A percentile compares a stretch with the other conserved stretches of the same genome.
phyloP scores from a whole-genome alignment of 2,888 invertebrate species.

The Neoascia interrupta region DNA sequence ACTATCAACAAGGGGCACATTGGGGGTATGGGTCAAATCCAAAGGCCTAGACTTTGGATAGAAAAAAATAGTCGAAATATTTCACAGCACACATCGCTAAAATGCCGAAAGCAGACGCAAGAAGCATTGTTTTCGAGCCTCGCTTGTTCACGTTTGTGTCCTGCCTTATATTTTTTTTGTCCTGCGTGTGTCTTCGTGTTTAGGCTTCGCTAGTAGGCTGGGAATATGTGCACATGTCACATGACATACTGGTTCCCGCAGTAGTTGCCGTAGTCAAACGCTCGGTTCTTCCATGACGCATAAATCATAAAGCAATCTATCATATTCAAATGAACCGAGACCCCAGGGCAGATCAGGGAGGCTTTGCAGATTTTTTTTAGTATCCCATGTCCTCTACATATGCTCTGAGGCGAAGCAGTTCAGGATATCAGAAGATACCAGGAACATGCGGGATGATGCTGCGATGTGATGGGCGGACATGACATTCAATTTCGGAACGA shows the following conservation, averaged over 20 bases:
- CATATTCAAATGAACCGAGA: constrained; percentile 65
- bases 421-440: constrained; percentile 26
- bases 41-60: no score
- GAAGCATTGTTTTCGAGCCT: constrained; percentile 52
- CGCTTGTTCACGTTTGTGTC: constrained; percentile 17
- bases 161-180: constrained; percentile 7
- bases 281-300: constrained; percentile 27
- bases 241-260: constrained; percentile 59
- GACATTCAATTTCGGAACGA: constrained; percentile 66
- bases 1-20: no score
- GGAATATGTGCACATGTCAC: constrained; percentile 62
- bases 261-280: constrained; percentile 4
- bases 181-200: not conserved
- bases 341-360: constrained; percentile 19
- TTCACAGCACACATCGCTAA: no score
- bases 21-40: no score
- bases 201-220: constrained; percentile 35
- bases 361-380: not conserved
- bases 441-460: constrained; percentile 1
- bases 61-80: no score
- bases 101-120: constrained; percentile 45
- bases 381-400: constrained; percentile 2
- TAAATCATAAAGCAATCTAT: constrained; percentile 69
- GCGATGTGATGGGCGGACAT: constrained; percentile 61
- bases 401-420: constrained; percentile 10